Conservation (phyloP, 2,113 vertebrate species). For the Eretmochelys imbricata region DNA sequence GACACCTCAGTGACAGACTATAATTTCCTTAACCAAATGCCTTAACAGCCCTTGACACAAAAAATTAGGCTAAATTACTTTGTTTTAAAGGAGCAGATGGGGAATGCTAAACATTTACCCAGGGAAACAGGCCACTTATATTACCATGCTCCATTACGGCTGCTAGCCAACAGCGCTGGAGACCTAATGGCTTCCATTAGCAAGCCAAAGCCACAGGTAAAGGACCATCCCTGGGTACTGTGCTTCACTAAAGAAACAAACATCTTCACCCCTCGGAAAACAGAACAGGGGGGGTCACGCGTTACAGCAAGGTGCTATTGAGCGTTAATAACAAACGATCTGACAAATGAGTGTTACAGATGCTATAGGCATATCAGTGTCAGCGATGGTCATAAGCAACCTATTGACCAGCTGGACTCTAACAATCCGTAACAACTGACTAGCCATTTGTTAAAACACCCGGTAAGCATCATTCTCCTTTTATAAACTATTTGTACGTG, state of each 20-base stretch:
- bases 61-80: constrained; percentile 69
- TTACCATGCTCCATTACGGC: background rate
- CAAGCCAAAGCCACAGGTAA: background rate
- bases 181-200: background rate
- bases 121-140: background rate
- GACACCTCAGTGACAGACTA: constrained; percentile 60
- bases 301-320: background rate
- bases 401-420: background rate
- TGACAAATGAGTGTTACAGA: background rate
- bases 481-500: background rate
- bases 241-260: background rate
- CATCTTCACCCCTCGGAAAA: background rate
- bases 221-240: background rate
- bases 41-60: constrained; percentile 59
- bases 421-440: background rate
- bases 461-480: background rate
- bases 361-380: background rate
- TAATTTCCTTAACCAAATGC: constrained; percentile 61
- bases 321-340: background rate
- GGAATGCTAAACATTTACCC: constrained; percentile 37
- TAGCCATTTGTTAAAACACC: background rate
- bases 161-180: background rate
- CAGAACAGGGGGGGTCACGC: background rate
- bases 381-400: background rate
- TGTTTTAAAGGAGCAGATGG: constrained; percentile 68